Evolutionary conservation across 2,113 vertebrate species (phyloP).

Genomic region (Australoheros scitulus): DNA sequence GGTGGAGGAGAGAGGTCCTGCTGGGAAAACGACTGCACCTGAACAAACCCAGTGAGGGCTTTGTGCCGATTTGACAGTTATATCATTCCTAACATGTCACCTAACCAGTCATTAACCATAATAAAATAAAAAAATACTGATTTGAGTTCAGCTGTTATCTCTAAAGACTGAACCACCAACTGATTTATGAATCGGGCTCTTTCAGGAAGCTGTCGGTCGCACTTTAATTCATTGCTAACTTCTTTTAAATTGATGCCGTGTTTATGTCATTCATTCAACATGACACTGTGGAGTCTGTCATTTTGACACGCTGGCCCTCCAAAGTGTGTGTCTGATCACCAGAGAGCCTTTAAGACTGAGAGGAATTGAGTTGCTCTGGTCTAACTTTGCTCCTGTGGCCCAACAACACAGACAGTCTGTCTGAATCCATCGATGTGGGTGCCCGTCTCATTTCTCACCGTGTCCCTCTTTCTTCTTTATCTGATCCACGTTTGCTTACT

Average conservation of each 20-base stretch:
- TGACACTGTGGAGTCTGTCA: neutral
- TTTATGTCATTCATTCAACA: neutral
- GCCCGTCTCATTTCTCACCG: constrained; percentile 10
- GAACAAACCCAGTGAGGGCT: constrained; percentile 19
- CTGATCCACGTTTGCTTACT: constrained; percentile 50
- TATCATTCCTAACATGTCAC: neutral
- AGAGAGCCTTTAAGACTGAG: constrained; percentile 33
- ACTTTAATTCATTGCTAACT: neutral
- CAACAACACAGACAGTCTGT: constrained; percentile 47
- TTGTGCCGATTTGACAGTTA: neutral
- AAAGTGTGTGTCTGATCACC: constrained; percentile 26
- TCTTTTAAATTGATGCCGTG: neutral
- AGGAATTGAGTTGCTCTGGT: constrained; percentile 29
- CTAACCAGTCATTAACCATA: neutral
- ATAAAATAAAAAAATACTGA: neutral
- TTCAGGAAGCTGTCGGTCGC: neutral
- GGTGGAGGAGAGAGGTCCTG: neutral
- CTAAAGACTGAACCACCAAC: neutral
- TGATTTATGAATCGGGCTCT: neutral
- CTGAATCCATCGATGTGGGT: constrained; percentile 24
- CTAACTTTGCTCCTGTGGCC: constrained; percentile 48
- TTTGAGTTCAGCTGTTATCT: neutral
- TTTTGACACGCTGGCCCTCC: neutral
- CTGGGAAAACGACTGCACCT: constrained; percentile 24
- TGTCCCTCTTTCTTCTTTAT: constrained; percentile 45